phyloP scores from a whole-genome alignment of 2,113 vertebrate genomes.

The Chitala chitala region DNA sequence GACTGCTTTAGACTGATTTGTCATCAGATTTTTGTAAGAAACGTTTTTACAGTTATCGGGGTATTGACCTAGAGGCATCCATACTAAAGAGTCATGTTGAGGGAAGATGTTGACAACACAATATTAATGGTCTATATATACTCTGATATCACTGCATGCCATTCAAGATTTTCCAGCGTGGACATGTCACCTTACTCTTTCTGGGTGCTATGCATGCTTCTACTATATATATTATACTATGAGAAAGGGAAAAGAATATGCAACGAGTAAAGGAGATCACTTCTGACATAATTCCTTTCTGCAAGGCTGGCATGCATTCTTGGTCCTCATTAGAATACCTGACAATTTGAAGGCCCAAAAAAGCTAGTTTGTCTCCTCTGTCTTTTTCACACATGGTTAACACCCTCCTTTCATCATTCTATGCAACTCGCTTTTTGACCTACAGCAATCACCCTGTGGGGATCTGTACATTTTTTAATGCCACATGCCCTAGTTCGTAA shows the following conservation, averaged over 20 bases:
- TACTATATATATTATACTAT: no score
- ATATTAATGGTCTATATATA: constrained; percentile 9
- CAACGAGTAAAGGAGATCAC: background rate
- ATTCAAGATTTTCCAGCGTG: background rate
- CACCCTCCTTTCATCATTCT: background rate
- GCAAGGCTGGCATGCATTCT: background rate
- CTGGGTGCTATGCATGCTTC: no score
- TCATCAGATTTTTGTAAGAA: no score
- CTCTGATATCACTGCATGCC: constrained; percentile 4
- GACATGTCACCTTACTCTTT: background rate
- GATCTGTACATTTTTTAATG: background rate
- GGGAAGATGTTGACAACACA: background rate
- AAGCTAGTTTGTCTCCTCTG: background rate
- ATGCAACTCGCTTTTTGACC: constrained; percentile 8
- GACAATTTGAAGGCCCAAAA: background rate
- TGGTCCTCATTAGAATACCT: background rate
- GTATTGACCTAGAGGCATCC: background rate
- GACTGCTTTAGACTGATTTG: no score
- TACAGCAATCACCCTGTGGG: background rate
- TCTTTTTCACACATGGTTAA: background rate
- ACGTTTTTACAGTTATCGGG: no score
- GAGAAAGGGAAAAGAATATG: background rate
- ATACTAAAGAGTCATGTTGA: background rate
- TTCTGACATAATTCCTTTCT: constrained; percentile 12
- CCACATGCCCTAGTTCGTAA: no score